A percentile compares a stretch with the other conserved stretches of the same genome.
Conservation (phyloP, 2,888 invertebrate species). For the Eurytoma californica region DNA sequence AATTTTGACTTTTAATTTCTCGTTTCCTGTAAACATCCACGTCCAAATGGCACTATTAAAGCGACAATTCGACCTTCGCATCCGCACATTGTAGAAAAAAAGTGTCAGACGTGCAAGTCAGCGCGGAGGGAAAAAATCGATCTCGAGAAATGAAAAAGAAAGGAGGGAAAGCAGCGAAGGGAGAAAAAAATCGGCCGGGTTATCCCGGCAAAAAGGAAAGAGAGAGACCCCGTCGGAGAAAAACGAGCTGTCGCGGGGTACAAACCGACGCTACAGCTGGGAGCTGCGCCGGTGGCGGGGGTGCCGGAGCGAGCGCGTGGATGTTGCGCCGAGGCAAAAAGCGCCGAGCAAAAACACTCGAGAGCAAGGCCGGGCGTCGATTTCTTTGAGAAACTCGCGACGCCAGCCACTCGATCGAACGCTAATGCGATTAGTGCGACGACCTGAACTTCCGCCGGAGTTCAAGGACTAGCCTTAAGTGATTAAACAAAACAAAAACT, state of each 20-base stretch:
- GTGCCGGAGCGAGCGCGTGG: not conserved
- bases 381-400: not conserved
- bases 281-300: not conserved
- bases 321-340: not conserved
- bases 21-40: too few relatives aligned
- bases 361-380: not conserved
- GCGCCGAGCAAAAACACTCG: not conserved
- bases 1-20: too few relatives aligned
- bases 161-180: not conserved
- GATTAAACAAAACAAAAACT: too few relatives aligned
- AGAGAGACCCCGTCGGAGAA: constrained; percentile 19
- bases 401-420: too few relatives aligned
- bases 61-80: too few relatives aligned
- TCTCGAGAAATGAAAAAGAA: not conserved
- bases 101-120: too few relatives aligned
- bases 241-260: constrained; percentile 45
- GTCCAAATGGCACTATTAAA: too few relatives aligned
- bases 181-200: constrained; percentile 7
- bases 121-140: not conserved
- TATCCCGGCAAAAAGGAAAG: not conserved
- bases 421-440: too few relatives aligned
- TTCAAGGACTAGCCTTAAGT: too few relatives aligned
- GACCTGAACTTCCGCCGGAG: too few relatives aligned
- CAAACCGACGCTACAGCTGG: constrained; percentile 43
- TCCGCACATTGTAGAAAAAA: too few relatives aligned